Evolutionary conservation across 1,140 invertebrate species (phyloP).

Genomic region (Tenebrio molitor): DNA sequence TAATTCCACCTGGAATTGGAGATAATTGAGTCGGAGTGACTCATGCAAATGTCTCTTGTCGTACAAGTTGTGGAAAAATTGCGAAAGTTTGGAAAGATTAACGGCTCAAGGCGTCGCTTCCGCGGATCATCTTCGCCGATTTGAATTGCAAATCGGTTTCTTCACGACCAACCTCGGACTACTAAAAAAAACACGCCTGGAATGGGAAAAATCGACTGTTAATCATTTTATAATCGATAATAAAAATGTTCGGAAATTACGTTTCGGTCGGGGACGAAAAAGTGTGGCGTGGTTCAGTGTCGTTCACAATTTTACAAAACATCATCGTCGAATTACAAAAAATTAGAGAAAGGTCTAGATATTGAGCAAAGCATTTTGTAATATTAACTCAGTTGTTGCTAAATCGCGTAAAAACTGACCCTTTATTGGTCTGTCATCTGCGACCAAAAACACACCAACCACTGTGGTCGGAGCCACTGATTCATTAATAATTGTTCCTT

Average conservation of each 20-base stretch:
- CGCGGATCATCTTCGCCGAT: constrained; percentile 8
- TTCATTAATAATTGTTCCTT: constrained; percentile 10
- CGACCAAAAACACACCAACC: no score
- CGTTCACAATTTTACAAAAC: not conserved
- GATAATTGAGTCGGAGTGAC: not conserved
- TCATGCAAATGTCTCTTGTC: not conserved
- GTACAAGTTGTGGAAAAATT: not conserved
- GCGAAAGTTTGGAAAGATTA: not conserved
- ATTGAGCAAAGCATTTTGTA: constrained; percentile 16
- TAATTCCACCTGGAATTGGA: not conserved
- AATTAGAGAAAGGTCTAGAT: constrained; percentile 21
- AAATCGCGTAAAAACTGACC: not conserved
- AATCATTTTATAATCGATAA: constrained; percentile 18
- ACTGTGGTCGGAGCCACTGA: constrained; percentile 1
- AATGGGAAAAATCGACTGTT: not conserved
- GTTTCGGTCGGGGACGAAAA: no score
- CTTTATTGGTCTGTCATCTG: not conserved
- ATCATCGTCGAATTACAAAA: not conserved
- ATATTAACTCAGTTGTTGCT: not conserved
- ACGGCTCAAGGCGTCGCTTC: constrained; percentile 12
- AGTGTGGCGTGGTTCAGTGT: not conserved
- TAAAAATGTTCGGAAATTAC: constrained; percentile 6
- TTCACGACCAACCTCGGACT: constrained; percentile 18
- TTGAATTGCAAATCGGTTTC: constrained; percentile 20
- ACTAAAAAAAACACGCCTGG: constrained; percentile 19